phyloP scores from a whole-genome alignment of 1,140 invertebrate species.

The Bacillus rossius region DNA sequence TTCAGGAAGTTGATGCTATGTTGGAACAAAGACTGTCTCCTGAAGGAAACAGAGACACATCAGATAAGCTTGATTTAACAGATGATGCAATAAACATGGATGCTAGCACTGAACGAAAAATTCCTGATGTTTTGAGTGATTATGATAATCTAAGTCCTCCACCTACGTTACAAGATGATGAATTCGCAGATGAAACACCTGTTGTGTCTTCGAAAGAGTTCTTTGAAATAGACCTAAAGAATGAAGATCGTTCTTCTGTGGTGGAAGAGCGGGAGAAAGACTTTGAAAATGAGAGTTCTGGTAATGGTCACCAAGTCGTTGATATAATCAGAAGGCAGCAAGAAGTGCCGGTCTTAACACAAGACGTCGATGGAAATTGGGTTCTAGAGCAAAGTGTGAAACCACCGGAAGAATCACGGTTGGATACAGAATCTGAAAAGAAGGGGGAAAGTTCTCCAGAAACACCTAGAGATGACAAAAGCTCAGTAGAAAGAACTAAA shows the following conservation, averaged over 20 bases:
- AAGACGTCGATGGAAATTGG: neutral
- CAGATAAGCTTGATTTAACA: neutral
- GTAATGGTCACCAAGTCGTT: no score
- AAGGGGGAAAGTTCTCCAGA: neutral
- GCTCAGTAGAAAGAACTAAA: neutral
- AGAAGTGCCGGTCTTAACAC: no score
- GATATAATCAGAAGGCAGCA: no score
- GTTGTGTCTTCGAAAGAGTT: neutral
- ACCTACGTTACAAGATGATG: neutral
- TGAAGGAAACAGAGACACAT: neutral
- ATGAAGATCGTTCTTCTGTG: no score
- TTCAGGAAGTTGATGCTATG: neutral
- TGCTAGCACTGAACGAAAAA: neutral
- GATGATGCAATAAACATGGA: neutral
- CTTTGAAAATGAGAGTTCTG: neutral
- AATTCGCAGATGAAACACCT: neutral
- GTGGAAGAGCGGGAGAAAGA: neutral
- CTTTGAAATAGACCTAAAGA: slow-evolving; percentile 2
- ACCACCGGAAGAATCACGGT: neutral
- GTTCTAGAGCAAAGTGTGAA: neutral
- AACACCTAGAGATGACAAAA: neutral
- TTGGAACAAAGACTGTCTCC: neutral
- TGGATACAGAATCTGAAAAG: neutral
- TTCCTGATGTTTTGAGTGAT: slow-evolving; percentile 6
- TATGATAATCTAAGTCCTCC: slow-evolving; percentile 9